A percentile compares a stretch with the other conserved stretches of the same genome.
These are phyloP conservation scores for Sylvietta virens DNA, from an alignment of 2,113 vertebrate species.

Conservation along the genomic window DNA sequence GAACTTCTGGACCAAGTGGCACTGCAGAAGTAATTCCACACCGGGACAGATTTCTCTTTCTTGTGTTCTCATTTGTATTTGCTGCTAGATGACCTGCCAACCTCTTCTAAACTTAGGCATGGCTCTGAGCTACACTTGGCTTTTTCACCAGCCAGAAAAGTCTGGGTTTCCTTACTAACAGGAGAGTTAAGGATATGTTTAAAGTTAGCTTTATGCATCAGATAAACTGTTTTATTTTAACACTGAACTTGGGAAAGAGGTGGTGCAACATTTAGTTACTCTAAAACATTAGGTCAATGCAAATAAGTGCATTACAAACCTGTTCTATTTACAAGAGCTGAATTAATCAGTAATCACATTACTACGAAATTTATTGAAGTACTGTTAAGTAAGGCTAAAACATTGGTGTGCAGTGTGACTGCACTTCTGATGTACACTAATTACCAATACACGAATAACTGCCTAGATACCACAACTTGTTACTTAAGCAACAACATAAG, in stretches of 20 bases:
- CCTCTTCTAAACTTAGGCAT: not conserved
- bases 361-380: not conserved
- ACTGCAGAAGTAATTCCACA: not conserved
- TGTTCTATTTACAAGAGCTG: not conserved
- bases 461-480: not conserved
- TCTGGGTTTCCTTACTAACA: not conserved
- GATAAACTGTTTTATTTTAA: not conserved
- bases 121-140: rapidly evolving
- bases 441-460: not conserved
- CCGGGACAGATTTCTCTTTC: not conserved
- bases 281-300: not conserved
- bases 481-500: not conserved
- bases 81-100: not conserved
- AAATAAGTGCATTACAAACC: not conserved
- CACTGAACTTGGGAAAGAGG: not conserved
- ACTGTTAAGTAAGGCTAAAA: not conserved
- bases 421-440: not conserved
- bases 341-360: not conserved
- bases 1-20: not conserved
- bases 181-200: not conserved
- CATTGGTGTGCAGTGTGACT: not conserved
- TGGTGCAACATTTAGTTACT: not conserved
- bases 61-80: not conserved
- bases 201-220: not conserved
- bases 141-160: not conserved